Base-by-base conservation (phyloP, 2,113 vertebrate genomes). In the Alosa alosa region DNA sequence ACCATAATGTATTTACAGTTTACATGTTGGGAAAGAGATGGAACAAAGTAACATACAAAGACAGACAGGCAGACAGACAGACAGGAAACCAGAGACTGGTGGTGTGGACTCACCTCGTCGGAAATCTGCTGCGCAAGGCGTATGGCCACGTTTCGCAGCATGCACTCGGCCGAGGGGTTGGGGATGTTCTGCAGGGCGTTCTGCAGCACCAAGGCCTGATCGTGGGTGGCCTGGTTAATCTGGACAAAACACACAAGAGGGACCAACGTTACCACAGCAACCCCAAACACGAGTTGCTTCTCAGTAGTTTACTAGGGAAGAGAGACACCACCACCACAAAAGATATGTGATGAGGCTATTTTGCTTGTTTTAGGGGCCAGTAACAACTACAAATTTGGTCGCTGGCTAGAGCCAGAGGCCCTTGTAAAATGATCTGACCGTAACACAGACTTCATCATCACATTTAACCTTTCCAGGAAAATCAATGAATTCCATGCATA, bases 101-200 rank as follows among this genome's bases (percentile, higher is more conserved):
- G 57, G 57, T 25, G 22, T 15, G 25, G 64, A 72, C 64, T 72
- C 93, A 99, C 98, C 96, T 99, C 98, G 93, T 99, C 98, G 89
- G 98, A 98, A 94, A 99, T 99, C 93, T 99, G 98, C 92, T 99
- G 98, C 83, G 98, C 98, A 89, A 99, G 97, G 86, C 98, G 98
- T 92, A 99, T 98, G 91, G 98, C 98, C 91, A 99, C 97, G 85
- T 99, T 99, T 93, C 98, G 97, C 90, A 99, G 94, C 97, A 99
- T 99, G 94, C 98, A 99, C 84, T 99, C 98, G 84, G 98, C 99
- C 75, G 98, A 97, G 81, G 98, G 98, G 93, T 99, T 99, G 82
- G 98, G 98, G 96, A 99, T 99, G 95, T 97, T 99, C 93, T 99
- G 98, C 92, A 99, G 96, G 90, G 98, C 98, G 90, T 95, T 98